Base-by-base conservation (phyloP, 2,113 vertebrate species). In the Stigmatopora argus region DNA sequence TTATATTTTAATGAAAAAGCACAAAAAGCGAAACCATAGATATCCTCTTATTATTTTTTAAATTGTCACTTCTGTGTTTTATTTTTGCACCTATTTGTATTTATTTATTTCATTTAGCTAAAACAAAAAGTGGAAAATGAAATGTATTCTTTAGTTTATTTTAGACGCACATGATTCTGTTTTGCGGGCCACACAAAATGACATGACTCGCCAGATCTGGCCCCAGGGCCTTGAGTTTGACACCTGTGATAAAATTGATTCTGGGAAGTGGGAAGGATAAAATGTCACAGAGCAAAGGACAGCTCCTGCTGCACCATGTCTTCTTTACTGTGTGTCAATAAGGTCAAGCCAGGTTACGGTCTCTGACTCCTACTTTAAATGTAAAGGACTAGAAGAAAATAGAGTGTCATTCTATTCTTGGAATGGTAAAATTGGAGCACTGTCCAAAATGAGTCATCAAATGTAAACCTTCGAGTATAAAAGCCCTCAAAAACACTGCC, bases 401-500 rank as follows among this genome's bases (percentile, higher is more conserved):
- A 35, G 19, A 41, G 11, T 74, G 47, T 72, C 65, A 51, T 13
- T 23, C 35, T 59, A 14, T 56, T 66, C 46, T 57, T 44, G 46
- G 59, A 75, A 75, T 56, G 66, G 23, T 73, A 51, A 14, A 17
- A 65, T 66, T 67, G 58, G 67, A 26, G 67, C 76, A 68, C 71
- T 73, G 51, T 63, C 51, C 52, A 79, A 72, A 72, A 62, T 75
- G 70, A 73, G 57, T 52, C 74, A 70, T 74, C 60, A 81, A 78
- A 62, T 69, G 90, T 92, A 92, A 92, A 92, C 91, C 89, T 92
- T 91, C 89, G 89, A 92, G 91, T 91, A 92, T 92, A 91, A 83
- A 85, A 88, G 87, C 86, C 89, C 90, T 58, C 45, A 78, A 72
- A 70, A 56, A 68, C 81, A 63, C 72, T 77, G 77, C 71, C 78